Percentiles rank a stretch among this genome's conserved stretches.
Conservation (phyloP, 2,113 vertebrate species). For the Carlito syrichta region DNA sequence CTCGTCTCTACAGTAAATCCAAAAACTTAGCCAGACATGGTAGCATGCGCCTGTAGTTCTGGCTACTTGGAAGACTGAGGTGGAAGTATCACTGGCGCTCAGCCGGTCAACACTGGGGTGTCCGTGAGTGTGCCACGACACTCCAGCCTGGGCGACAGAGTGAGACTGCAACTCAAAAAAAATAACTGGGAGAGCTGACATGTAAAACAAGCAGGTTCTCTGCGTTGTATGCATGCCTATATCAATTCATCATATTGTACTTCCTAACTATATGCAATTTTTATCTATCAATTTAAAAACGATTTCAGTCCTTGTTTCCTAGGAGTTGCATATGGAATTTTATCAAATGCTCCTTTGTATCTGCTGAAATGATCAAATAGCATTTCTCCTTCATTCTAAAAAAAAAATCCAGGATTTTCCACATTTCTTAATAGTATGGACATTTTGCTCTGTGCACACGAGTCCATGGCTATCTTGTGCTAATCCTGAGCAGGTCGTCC, state of each 20-base stretch:
- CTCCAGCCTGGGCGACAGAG: neutral
- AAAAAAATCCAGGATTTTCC: neutral
- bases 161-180: neutral
- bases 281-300: neutral
- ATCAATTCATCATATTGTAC: neutral
- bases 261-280: neutral
- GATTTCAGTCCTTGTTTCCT: neutral
- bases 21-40: neutral
- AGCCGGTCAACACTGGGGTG: no score
- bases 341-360: neutral
- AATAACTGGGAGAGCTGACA: neutral
- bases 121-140: no score
- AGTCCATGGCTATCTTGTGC: fast-evolving
- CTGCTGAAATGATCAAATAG: neutral
- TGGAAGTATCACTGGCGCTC: neutral
- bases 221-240: no score
- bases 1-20: neutral
- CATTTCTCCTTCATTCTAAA: neutral
- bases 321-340: neutral
- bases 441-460: fast-evolving
- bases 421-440: neutral
- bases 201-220: neutral
- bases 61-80: neutral
- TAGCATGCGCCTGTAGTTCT: neutral
- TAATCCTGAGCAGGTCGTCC: neutral